A percentile compares a stretch with the other conserved stretches of the same genome.
Conservation (phyloP, 2,797 vertebrate genomes). For the Mus minutoides region DNA sequence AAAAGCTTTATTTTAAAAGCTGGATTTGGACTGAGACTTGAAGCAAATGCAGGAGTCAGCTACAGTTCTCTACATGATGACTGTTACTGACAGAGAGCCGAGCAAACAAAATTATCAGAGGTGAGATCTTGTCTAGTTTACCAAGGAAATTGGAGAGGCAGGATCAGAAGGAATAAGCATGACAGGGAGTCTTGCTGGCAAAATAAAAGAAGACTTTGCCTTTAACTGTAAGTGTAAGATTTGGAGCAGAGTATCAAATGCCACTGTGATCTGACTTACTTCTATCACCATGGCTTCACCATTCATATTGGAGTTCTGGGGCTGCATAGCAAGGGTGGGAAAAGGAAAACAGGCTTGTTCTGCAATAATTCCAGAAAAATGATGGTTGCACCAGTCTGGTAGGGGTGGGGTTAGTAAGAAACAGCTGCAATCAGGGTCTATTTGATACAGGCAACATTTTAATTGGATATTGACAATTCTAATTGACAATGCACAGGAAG, state of each 20-base stretch:
- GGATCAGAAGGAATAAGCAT: not conserved
- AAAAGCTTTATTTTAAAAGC: not conserved
- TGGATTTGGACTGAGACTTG: not conserved
- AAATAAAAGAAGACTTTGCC: not conserved
- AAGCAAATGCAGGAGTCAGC: not conserved
- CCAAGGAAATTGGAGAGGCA: not conserved
- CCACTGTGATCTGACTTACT: not conserved
- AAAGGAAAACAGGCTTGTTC: not conserved
- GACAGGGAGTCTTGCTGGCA: not conserved
- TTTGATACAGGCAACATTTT: conserved; percentile 19
- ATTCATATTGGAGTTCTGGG: not conserved
- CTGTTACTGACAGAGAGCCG: not conserved
- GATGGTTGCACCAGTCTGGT: not conserved
- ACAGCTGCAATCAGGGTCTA: not conserved
- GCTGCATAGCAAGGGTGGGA: not conserved
- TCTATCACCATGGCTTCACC: not conserved
- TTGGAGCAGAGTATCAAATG: not conserved
- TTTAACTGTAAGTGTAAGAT: conserved; percentile 42
- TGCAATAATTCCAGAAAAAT: not conserved
- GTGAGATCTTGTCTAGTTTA: not conserved
- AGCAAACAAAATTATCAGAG: not conserved
- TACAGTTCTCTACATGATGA: not conserved
- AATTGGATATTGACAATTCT: not conserved
- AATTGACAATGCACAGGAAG: not conserved
- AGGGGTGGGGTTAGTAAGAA: not conserved